Base-by-base conservation (phyloP, 92 coral and sea anemone species). In the Ricordea florida region DNA sequence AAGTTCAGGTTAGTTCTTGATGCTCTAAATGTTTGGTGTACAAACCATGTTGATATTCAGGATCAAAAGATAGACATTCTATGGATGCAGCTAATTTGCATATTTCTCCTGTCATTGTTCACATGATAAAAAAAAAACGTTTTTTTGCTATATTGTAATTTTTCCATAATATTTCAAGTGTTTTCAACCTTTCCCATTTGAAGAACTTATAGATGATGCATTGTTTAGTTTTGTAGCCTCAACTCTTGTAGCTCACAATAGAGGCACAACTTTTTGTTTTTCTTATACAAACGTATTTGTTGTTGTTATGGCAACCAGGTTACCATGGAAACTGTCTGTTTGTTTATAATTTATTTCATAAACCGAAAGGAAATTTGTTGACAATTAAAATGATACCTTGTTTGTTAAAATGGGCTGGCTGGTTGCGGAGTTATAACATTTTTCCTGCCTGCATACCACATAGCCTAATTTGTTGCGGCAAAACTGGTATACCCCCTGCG, bases 11-110 rank as follows among this genome's bases (percentile, higher is more conserved):
- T 79, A 5, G 21, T 69, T n/a, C 58, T 68, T 8, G 71, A 79
- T 43, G 70, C 17, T 23, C 42, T 79, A 28, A 79, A 79, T 43
- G 49, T 49, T 35, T 65, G 75, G 32, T 82, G 87, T 66, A 82
- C 76, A 64, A 43, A 40, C 50, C 43, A 49, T 65, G 46, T 60
- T 62, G 50, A 62, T 62, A 40, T 41, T 62, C 26, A 62, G 69
- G 69, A 62, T 62, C 52, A 14, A 62, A 62, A 62, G 69, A 62
- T 62, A 42, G 69, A 62, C 52, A 62, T 62, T 62, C 52, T 62
- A 14, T 42, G 35, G 35, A 26, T 43, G 69, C 38, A 62, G 53
- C 38, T 62, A 62, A 62, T 62, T 62, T 62, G 69, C 69, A 62
- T 62, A 43, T 42, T 62, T 43, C 16, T 16, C 69, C 69, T 62